phyloP scores from a whole-genome alignment of 2,113 vertebrate genomes.

The Nyctibius bracteatus region DNA sequence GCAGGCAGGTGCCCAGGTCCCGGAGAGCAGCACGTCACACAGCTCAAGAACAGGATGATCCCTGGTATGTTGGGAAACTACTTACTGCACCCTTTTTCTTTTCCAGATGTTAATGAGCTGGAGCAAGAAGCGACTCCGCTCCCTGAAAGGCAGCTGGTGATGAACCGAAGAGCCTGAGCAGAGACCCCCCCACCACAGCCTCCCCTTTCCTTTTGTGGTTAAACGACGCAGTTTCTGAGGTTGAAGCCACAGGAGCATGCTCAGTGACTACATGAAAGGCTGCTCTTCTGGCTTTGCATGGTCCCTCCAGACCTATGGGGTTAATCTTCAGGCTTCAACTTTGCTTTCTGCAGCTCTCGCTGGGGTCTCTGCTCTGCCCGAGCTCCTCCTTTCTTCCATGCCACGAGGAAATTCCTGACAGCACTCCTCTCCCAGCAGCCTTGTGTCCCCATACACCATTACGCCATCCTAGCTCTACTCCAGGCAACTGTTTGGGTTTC shows the following conservation, averaged over 20 bases:
- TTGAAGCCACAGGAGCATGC: not conserved
- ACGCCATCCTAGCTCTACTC: not conserved
- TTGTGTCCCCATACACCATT: not conserved
- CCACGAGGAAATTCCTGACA: not conserved
- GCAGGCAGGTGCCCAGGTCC: not conserved
- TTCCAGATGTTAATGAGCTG: not conserved
- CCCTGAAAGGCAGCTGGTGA: not conserved
- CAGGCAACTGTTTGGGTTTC: not conserved
- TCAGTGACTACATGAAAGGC: not conserved
- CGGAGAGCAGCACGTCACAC: not conserved
- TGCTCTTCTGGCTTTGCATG: not conserved
- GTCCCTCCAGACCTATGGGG: not conserved
- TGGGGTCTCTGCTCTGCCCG: not conserved
- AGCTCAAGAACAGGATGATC: not conserved
- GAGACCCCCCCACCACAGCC: not conserved
- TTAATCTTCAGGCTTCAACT: not conserved
- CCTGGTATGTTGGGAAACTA: not conserved
- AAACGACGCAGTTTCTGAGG: not conserved
- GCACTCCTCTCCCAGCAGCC: rapidly evolving
- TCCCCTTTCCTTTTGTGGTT: not conserved
- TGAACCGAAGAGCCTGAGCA: not conserved
- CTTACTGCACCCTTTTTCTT: not conserved
- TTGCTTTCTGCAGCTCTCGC: not conserved
- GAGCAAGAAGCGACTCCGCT: not conserved
- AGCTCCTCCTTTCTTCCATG: not conserved